Conservation (phyloP, 2,888 invertebrate species). For the Microplitis manilae region DNA sequence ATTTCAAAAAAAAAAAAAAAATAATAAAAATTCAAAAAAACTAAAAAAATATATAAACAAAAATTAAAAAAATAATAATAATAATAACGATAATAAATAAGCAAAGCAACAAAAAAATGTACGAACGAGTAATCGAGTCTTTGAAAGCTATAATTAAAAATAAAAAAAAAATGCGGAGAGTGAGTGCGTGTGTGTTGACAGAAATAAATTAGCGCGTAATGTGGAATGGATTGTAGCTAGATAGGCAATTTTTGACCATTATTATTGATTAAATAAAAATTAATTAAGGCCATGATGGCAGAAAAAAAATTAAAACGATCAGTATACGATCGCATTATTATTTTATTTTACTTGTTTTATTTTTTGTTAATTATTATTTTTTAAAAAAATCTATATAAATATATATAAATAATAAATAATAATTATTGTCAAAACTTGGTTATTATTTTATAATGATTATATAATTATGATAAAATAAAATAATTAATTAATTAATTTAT, state of each 20-base stretch:
- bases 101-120: constrained; percentile 1
- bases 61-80: no score
- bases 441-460: constrained; percentile 29
- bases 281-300: constrained; percentile 9
- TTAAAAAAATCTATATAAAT: constrained; percentile 34
- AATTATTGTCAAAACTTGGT: constrained; percentile 32
- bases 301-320: constrained; percentile 33
- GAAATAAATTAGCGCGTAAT: constrained; percentile 28
- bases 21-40: constrained; percentile 7
- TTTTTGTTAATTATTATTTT: constrained; percentile 37
- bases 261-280: constrained; percentile 26
- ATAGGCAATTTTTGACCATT: constrained; percentile 63
- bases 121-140: neutral
- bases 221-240: constrained; percentile 57
- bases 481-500: constrained; percentile 1
- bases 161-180: neutral
- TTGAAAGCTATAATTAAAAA: neutral
- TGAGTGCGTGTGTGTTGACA: constrained; percentile 27
- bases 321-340: constrained; percentile 40
- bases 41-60: neutral
- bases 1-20: constrained; percentile 12
- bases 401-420: constrained; percentile 30
- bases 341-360: constrained; percentile 37
- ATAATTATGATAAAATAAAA: constrained; percentile 3
- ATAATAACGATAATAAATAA: neutral